Evolutionary conservation across 1,140 invertebrate genomes (phyloP).

Genomic region (Dendrolimus punctatus): DNA sequence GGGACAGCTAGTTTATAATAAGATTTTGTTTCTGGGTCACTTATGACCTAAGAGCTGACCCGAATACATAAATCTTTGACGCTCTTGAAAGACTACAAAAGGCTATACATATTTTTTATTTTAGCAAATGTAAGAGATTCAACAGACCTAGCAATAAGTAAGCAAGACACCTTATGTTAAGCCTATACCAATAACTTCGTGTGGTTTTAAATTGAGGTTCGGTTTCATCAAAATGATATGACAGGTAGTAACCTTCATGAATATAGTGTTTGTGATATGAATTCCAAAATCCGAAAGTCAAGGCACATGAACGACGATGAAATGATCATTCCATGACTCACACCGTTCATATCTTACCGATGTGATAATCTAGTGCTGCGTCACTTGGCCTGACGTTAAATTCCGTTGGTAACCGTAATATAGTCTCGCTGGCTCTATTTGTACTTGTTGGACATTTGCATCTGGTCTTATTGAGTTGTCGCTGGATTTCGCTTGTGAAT

Average conservation of each 20-base stretch:
- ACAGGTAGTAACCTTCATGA: neutral
- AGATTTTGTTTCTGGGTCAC: no score
- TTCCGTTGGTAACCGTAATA: conserved; percentile 54
- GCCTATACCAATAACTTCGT: no score
- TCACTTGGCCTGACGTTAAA: conserved; percentile 40
- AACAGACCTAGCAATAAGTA: no score
- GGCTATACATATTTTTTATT: no score
- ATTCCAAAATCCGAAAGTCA: neutral
- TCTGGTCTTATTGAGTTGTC: conserved; percentile 64
- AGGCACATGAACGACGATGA: conserved; percentile 20
- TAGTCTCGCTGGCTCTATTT: conserved; percentile 60
- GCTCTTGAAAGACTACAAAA: no score
- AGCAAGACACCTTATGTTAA: no score
- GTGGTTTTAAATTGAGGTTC: no score
- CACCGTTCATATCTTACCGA: conserved; percentile 40
- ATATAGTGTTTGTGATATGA: conserved; percentile 11
- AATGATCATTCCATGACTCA: conserved; percentile 24
- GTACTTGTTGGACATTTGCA: conserved; percentile 63
- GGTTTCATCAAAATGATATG: no score
- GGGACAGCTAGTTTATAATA: no score
- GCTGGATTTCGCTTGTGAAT: conserved; percentile 49
- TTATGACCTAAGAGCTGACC: no score
- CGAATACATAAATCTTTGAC: no score
- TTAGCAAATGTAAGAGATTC: no score
- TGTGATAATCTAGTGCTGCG: conserved; percentile 34